Evolutionary conservation across 2,797 vertebrate genomes (phyloP), one percentile per base, ranked within the genome.

Genomic region (Megalops cyprinoides): DNA sequence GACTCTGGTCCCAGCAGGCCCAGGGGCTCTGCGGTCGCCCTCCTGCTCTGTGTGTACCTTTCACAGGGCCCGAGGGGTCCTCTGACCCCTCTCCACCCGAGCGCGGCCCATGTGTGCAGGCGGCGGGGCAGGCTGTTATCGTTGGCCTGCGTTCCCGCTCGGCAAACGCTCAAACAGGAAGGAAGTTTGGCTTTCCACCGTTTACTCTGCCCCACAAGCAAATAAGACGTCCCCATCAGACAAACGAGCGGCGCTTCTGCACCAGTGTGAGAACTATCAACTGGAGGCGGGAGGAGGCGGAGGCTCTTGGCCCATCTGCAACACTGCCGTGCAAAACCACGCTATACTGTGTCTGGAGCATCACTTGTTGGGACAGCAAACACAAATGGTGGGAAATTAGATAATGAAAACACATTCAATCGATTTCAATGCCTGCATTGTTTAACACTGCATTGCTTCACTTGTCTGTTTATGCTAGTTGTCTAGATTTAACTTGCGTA

Each of bases 231-330:
- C 74, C 37, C 53, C 34, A n/a, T 53, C 8, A 12, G 34, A n/a
- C n/a, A n/a, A 39, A 44, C 77, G 48, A 37, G 37, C 28, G 39
- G 58, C 12, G 51, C 76, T 78, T 77, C 62, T 56, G 75, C 49
- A 77, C 49, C 80, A 55, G 49, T 42, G 48, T 81, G 80, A 81
- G 80, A 81, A 69, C 44, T 34, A 42, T 77, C 49, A 23, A 48
- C 62, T 25, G n/a, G n/a, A n/a, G n/a, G n/a, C n/a, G n/a, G n/a
- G n/a, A n/a, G n/a, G n/a, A n/a, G n/a, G n/a, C n/a, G n/a, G n/a
- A n/a, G n/a, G n/a, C n/a, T n/a, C n/a, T n/a, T n/a, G n/a, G n/a
- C n/a, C n/a, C n/a, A n/a, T n/a, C 34, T 37, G 62, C 2, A 37
- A 4, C 37, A 23, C 67, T 0, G 18, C 1, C 20, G 23, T 37